Evolutionary conservation across 2,113 vertebrate species (phyloP), one percentile per base, ranked within the genome.

Genomic region (Pampusana beccarii): DNA sequence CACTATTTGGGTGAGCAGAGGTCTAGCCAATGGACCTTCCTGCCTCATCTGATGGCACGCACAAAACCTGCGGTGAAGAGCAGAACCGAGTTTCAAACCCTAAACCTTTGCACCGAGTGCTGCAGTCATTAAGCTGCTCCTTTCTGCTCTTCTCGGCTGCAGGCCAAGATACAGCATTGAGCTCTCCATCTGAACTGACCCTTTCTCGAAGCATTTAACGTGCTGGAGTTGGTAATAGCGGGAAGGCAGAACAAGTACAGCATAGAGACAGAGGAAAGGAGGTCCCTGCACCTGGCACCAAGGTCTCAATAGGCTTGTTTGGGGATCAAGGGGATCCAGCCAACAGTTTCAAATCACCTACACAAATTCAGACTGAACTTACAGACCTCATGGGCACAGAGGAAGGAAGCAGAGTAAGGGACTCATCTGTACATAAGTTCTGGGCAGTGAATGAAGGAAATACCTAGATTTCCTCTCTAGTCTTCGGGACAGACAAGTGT

Each of bases 231-330:
- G 40, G 33, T n/a, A 77, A 46, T 10, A 38, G 21, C 85, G 28
- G 5, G 5, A 24, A 92, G 6, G 36, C 24, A 85, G 66, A 53
- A 48, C 12, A 65, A 1, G 0, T 6, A 12, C 3, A 48, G 23
- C 9, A 51, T 0, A 11, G 4, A 20, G 12, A 46, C 12, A 36
- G 18, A 36, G 24, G 24, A 64, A 82, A 85, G 18, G 6, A 64
- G 8, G 4, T 26, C 34, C 24, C 65, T 5, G 0, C 3, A 19
- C 6, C 44, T 57, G 11, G 26, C 6, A 9, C 0, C 3, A 1
- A 14, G 10, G 26, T 6, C 14, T 75, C 61, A 13, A 24, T 23
- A 53, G 42, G 64, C 12, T 6, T 67, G 7, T 25, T 79, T 13
- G 7, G 24, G 4, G 13, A 28, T 20, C 54, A 11, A 10, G 9